A percentile compares a stretch with the other conserved stretches of the same genome.
Evolutionary conservation across 2,113 vertebrate species (phyloP).

Genomic region (Egretta garzetta): DNA sequence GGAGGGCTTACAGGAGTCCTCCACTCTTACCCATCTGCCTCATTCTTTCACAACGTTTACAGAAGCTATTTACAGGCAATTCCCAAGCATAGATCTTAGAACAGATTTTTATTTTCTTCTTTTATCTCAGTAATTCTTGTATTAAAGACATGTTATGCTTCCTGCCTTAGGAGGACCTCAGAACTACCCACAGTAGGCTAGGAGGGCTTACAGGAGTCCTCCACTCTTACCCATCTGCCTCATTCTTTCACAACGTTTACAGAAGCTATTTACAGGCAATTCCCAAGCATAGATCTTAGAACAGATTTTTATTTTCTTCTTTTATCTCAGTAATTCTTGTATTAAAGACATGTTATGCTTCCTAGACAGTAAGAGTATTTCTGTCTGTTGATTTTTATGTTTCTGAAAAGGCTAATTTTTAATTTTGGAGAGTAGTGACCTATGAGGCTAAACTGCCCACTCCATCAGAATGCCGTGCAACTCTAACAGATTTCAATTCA

Average conservation of each 20-base stretch:
- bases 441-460: neutral
- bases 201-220: neutral
- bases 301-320: neutral
- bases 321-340: neutral
- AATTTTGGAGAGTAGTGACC: neutral
- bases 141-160: too few species aligned
- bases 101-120: neutral
- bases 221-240: neutral
- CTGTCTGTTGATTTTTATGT: neutral
- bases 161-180: neutral
- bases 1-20: neutral
- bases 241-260: neutral
- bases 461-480: constrained; percentile 5
- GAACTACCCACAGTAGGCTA: neutral
- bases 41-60: neutral
- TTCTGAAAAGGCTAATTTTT: neutral
- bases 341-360: neutral
- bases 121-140: neutral
- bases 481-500: constrained; percentile 26
- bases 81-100: neutral
- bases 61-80: neutral
- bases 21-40: neutral
- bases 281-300: neutral
- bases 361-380: neutral
- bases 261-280: neutral